phyloP scores from a whole-genome alignment of 2,113 vertebrate species.

The Pelecanoides urinatrix region DNA sequence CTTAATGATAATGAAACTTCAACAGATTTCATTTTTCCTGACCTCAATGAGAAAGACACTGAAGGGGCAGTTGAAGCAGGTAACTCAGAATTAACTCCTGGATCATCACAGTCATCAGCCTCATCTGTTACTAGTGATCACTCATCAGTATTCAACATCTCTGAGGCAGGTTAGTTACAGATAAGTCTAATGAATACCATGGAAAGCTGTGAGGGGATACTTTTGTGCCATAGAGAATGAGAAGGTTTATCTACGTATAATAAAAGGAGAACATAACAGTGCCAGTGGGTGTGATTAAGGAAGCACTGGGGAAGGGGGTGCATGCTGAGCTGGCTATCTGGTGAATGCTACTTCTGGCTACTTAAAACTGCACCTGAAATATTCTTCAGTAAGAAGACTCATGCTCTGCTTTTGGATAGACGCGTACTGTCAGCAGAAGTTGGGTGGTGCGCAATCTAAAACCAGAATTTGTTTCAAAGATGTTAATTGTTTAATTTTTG shows the following conservation, averaged over 20 bases:
- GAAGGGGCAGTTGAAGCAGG: constrained; percentile 83
- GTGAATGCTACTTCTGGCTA: neutral
- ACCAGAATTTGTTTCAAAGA: neutral
- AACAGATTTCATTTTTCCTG: constrained; percentile 94
- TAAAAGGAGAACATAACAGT: neutral
- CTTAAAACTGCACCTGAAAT: constrained; percentile 3
- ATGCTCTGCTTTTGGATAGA: neutral
- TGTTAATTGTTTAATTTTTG: neutral
- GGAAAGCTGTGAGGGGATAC: constrained; percentile 20
- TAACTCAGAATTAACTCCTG: constrained; percentile 78
- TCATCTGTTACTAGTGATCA: constrained; percentile 71
- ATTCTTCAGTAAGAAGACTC: neutral
- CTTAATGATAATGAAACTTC: constrained; percentile 94
- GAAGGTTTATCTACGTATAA: neutral
- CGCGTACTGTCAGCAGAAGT: neutral
- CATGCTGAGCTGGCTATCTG: neutral
- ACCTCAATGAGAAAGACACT: constrained; percentile 80
- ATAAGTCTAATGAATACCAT: constrained; percentile 32
- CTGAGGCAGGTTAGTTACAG: constrained; percentile 82
- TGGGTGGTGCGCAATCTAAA: neutral
- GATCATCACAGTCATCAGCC: constrained; percentile 71
- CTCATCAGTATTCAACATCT: constrained; percentile 74
- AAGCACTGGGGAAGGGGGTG: neutral
- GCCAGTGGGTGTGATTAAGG: neutral
- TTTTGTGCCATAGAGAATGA: constrained; percentile 27